These are phyloP conservation scores for Frankliniella intonsa DNA, from an alignment of 2,888 invertebrate genomes.

Conservation along the genomic window DNA sequence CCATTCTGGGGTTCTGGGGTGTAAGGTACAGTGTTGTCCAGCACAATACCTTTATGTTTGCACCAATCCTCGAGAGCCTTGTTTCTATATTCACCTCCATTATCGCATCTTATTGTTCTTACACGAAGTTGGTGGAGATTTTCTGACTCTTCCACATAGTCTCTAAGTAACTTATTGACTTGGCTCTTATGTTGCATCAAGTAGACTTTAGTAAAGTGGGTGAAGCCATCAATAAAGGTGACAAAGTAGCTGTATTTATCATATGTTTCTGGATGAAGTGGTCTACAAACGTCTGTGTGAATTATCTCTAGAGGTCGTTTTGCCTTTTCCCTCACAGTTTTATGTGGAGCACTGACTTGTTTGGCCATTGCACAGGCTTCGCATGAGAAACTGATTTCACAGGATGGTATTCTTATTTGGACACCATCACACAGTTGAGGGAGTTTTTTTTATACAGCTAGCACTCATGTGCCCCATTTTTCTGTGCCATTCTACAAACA, in stretches of 20 bases:
- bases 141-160: neutral
- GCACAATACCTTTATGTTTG: slow-evolving; percentile 30
- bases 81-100: slow-evolving; percentile 32
- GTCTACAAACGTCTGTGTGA: slow-evolving; percentile 35
- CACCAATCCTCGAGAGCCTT: slow-evolving; percentile 29
- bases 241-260: slow-evolving; percentile 34
- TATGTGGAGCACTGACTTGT: slow-evolving; percentile 33
- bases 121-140: too few relatives aligned
- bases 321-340: slow-evolving; percentile 30
- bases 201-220: slow-evolving; percentile 32
- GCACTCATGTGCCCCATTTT: neutral
- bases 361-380: slow-evolving; percentile 34
- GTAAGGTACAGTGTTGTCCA: slow-evolving; percentile 16
- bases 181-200: slow-evolving; percentile 30
- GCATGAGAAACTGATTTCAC: neutral
- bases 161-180: slow-evolving; percentile 28
- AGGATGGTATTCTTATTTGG: neutral
- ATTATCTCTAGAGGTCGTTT: slow-evolving; percentile 32
- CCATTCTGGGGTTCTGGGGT: slow-evolving; percentile 27
- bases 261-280: slow-evolving; percentile 32
- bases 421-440: neutral
- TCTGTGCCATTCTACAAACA: neutral
- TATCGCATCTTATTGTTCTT: slow-evolving; percentile 31
- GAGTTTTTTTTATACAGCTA: neutral
- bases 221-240: slow-evolving; percentile 32